Evolutionary conservation across 1,140 invertebrate genomes (phyloP).

Genomic region (Ditylenchus dipsaci): DNA sequence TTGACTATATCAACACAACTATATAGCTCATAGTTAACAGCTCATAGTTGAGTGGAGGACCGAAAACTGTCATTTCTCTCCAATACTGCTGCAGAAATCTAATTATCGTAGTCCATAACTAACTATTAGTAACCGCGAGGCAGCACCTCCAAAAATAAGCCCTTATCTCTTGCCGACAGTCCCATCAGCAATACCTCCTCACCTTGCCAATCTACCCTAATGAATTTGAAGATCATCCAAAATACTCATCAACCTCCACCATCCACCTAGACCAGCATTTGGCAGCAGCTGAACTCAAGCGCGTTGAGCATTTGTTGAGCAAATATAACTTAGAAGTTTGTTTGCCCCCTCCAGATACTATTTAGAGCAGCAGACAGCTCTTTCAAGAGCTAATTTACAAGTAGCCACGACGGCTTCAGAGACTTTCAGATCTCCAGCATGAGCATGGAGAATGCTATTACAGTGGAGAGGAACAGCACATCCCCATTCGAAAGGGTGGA

Average conservation of each 20-base stretch:
- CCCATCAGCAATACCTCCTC: no score
- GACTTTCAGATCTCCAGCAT: background rate
- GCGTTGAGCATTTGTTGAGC: conserved; percentile 18
- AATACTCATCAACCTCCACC: conserved; percentile 29
- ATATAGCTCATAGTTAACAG: no score
- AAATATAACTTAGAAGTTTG: conserved; percentile 18
- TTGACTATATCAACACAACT: no score
- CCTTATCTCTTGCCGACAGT: no score
- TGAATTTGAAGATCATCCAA: background rate
- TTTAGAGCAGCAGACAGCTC: background rate
- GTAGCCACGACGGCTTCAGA: background rate
- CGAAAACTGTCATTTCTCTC: no score
- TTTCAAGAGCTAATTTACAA: background rate
- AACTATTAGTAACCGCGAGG: no score
- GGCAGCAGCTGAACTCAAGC: background rate
- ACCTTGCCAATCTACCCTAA: no score
- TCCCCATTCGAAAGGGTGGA: background rate
- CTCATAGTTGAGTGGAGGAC: no score
- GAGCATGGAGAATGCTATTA: background rate
- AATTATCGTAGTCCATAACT: no score
- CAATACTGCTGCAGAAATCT: no score
- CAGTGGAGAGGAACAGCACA: background rate
- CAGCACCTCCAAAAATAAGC: no score
- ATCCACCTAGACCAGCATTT: conserved; percentile 1
- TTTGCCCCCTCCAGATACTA: background rate